Evolutionary conservation across 2,888 invertebrate species (phyloP), one percentile per base, ranked within the genome.

Genomic region (Myopa testacea): DNA sequence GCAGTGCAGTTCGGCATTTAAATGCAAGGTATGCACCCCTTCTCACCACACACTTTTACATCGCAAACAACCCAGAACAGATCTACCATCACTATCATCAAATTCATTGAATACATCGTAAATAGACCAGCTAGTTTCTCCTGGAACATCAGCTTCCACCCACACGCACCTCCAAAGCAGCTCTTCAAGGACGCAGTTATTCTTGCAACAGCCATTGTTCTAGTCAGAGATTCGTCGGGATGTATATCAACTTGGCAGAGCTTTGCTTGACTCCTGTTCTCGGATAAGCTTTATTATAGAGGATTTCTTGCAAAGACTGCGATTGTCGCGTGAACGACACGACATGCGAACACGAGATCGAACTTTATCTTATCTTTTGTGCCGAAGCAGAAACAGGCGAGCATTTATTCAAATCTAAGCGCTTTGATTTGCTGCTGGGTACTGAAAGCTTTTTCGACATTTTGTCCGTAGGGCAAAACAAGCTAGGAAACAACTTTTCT

Each of bases 381-480:
- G 60, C 82, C 14, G 79, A 80, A 52, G 34, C 78, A 4, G 77
- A 79, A 16, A 78, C 72, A 12, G 72, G 60, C 60, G 62, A 72
- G 58, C 2, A 60, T 3, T 72, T 72, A 8, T 58, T 37, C 60
- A 72, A 72, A 72, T 60, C 72, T 6, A 77, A 79, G 19, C 78
- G 77, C n/a, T 78, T 82, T 4, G 80, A 82, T 55, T 19, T 81
- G 4, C 74, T 82, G 3, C 50, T 82, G 65, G 81, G 80, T 16
- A 81, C 81, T 0, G 81, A 81, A 70, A 77, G 75, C 3, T 65
- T 65, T 65, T 65, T 65, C 34, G 80, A 81, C 65, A 69, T 81
- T 34, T 60, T 82, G n/a, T 68, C 80, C 14, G 79, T 81, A 37
- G 81, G 79, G 4, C 80, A 82, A 76, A 78, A 81, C 16, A 80